These are phyloP conservation scores for Mellivora capensis DNA, from an alignment of 2,113 vertebrate genomes.

Conservation along the genomic window DNA sequence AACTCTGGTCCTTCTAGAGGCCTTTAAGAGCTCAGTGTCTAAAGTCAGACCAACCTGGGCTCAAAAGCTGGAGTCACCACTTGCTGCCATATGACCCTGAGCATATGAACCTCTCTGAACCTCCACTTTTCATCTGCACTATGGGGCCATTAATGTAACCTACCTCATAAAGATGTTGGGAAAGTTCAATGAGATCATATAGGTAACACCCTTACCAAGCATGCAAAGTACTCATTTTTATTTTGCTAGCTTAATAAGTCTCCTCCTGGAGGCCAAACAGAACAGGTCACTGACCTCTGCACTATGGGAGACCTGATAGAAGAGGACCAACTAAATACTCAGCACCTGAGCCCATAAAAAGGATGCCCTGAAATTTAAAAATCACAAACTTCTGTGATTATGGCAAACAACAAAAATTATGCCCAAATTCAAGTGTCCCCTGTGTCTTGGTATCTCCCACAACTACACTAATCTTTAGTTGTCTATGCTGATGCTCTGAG, in stretches of 20 bases:
- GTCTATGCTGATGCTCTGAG: not conserved
- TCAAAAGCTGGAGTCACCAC: not conserved
- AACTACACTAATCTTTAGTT: not conserved
- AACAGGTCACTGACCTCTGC: not conserved
- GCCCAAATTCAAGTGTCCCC: not conserved
- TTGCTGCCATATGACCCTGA: not conserved
- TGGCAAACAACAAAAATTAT: not conserved
- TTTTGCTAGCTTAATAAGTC: not conserved
- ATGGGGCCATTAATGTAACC: not conserved
- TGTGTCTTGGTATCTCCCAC: not conserved
- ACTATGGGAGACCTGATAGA: not conserved
- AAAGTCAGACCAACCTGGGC: not conserved
- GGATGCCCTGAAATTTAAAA: not conserved
- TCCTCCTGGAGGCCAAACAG: not conserved
- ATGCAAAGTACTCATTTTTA: not conserved
- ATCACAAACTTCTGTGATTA: not conserved
- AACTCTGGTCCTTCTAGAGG: not conserved
- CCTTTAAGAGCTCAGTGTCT: not conserved
- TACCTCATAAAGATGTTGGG: not conserved
- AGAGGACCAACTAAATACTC: not conserved
- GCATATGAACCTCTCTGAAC: not conserved
- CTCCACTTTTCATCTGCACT: not conserved
- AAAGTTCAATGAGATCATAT: not conserved
- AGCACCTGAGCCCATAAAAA: not conserved
- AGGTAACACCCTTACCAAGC: not conserved